Base-by-base conservation (phyloP, 1,140 invertebrate genomes). In the Psix sp. region DNA sequence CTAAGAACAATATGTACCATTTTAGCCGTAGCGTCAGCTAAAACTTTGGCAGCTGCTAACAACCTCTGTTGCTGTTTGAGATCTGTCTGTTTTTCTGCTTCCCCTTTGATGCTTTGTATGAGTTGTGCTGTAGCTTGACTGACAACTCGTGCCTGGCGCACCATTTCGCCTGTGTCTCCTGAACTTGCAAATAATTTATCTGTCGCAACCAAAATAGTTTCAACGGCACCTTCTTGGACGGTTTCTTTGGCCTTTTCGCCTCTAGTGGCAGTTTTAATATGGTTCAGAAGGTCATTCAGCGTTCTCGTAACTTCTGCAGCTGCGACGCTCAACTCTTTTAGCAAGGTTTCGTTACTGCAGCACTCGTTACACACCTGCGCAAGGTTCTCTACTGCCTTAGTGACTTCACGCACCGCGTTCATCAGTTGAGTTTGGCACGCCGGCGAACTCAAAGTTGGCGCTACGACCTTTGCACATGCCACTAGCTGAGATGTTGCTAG, bases 401-500 rank as follows among this genome's bases (percentile, higher is more conserved):
- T 94, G 2, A 99, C 98, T 82, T 98, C 95, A 20, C 95, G 91
- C 0, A 97, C 94, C 0, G 98, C 97, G 42, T 94, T 94, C 51
- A 96, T 94, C 40, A 99, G 82, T 84, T 99, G 97, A 68, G 96
- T 94, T 78, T 98, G 95, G 80, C 98, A 99, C 0, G 94, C 94
- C 0, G 95, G 93, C 77, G 94, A 97, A 42, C 95, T 92, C 3
- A 99, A 83, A 0, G 94, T 95, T 0, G 94, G 93, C 0, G 94
- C 93, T 1, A 95, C 93, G n/a, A 95, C 93, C 89, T 99, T 99
- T 7, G 98, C 95, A 82, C 97, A 99, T 0, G 98, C 97, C 0
- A 99, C 97, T 0, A 99, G 88, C 83, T 99, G 98, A 20, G 96
- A 98, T 0, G 98, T 99, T 0, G 97, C 96, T 17, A 99, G 88